Conservation (phyloP, 2,113 vertebrate species). For the Malurus alboscapulatus region DNA sequence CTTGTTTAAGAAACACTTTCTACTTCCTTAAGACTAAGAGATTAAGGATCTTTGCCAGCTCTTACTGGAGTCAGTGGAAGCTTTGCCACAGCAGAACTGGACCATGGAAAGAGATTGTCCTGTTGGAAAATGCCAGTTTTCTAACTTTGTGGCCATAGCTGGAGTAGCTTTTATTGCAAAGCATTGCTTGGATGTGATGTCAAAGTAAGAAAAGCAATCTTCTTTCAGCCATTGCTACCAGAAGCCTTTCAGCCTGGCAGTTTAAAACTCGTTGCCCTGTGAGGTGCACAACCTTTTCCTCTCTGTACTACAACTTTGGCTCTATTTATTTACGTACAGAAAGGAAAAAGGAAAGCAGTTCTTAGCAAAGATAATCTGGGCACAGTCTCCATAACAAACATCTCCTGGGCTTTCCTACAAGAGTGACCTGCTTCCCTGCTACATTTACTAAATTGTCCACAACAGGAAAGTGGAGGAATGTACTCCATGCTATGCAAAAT, state of each 20-base stretch:
- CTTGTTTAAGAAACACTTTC: constrained; percentile 23
- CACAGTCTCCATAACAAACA: neutral
- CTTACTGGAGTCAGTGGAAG: neutral
- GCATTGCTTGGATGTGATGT: neutral
- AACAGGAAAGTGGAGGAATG: neutral
- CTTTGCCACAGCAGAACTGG: neutral
- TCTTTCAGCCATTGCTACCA: neutral
- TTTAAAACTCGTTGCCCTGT: neutral
- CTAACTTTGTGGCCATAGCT: neutral
- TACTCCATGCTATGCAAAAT: neutral
- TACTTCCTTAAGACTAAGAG: neutral
- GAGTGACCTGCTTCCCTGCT: neutral
- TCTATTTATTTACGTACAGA: neutral
- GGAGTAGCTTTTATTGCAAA: neutral
- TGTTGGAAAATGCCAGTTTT: neutral
- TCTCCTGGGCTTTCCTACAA: neutral
- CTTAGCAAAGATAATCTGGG: neutral
- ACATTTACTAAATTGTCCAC: neutral
- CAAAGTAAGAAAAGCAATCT: neutral
- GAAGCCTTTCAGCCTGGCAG: neutral
- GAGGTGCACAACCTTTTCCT: neutral
- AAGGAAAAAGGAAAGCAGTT: neutral
- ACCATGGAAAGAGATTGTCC: neutral
- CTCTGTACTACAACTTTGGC: neutral
- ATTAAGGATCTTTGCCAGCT: neutral